Conservation (phyloP, 2,888 invertebrate species). For the Heliconius charithonia region DNA sequence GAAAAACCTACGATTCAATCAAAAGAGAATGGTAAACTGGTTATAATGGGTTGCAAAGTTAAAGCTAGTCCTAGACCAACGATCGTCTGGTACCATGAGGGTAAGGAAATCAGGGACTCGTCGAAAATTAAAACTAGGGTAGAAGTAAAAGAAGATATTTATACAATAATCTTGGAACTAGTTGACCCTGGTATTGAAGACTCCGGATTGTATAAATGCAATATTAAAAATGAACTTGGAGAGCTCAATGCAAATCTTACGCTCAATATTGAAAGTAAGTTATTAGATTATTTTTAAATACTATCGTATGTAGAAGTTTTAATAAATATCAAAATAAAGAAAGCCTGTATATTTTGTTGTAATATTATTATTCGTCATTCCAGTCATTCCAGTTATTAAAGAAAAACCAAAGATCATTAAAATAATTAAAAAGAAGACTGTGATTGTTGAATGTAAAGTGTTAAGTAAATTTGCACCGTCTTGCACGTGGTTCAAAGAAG, state of each 20-base stretch:
- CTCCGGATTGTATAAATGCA: constrained; percentile 99
- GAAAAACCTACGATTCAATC: constrained; percentile 95
- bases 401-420: constrained; percentile 96
- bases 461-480: constrained; percentile 96
- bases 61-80: constrained; percentile 81
- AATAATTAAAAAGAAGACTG: constrained; percentile 95
- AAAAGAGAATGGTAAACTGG: constrained; percentile 83
- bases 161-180: constrained; percentile 93
- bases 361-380: constrained; percentile 42
- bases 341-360: background rate
- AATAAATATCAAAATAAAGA: background rate
- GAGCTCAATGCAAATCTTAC: constrained; percentile 98
- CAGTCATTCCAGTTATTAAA: constrained; percentile 96
- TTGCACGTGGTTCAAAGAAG: constrained; percentile 97
- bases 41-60: constrained; percentile 80
- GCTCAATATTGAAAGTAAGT: constrained; percentile 98
- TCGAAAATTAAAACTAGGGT: constrained; percentile 91
- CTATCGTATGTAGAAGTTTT: background rate
- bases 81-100: constrained; percentile 81
- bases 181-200: constrained; percentile 96
- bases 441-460: constrained; percentile 96
- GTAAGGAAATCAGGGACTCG: constrained; percentile 88
- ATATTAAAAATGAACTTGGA: constrained; percentile 97
- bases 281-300: background rate
- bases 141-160: constrained; percentile 90